Conservation (phyloP, 2,113 vertebrate genomes). For the Apaloderma vittatum region DNA sequence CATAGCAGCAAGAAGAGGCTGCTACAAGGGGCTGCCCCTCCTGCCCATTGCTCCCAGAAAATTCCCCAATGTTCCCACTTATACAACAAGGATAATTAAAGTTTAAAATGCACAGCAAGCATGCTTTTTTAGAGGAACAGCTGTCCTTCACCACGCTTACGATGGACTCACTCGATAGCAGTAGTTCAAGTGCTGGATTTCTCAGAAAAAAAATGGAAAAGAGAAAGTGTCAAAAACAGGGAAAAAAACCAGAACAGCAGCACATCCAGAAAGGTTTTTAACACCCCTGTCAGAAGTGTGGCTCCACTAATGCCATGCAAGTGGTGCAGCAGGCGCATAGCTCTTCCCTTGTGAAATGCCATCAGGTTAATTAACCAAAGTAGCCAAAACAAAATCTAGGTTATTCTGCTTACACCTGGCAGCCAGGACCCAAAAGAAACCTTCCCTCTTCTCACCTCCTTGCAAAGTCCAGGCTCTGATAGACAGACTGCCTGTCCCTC, state of each 20-base stretch:
- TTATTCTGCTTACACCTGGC: not conserved
- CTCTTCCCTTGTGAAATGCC: not conserved
- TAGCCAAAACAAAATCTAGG: not conserved
- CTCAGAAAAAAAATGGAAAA: not conserved
- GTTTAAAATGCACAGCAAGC: not conserved
- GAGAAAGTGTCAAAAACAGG: not conserved
- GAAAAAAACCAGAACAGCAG: not conserved
- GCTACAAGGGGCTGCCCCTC: not conserved
- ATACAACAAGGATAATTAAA: not conserved
- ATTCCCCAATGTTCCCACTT: not conserved
- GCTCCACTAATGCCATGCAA: not conserved
- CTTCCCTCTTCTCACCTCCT: not conserved
- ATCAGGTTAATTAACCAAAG: not conserved
- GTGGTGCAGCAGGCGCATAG: not conserved
- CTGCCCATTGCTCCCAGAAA: not conserved
- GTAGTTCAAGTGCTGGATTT: not conserved
- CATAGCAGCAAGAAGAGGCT: not conserved
- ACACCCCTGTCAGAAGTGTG: rapidly evolving
- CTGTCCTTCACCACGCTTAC: not conserved
- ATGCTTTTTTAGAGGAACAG: not conserved
- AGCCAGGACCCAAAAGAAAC: not conserved
- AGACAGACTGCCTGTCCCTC: not conserved
- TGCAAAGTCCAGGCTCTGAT: not conserved
- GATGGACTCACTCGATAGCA: not conserved
- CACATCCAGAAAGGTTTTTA: not conserved